phyloP scores from a whole-genome alignment of 2,888 invertebrate species.

The Harpagoxenus sublaevis region DNA sequence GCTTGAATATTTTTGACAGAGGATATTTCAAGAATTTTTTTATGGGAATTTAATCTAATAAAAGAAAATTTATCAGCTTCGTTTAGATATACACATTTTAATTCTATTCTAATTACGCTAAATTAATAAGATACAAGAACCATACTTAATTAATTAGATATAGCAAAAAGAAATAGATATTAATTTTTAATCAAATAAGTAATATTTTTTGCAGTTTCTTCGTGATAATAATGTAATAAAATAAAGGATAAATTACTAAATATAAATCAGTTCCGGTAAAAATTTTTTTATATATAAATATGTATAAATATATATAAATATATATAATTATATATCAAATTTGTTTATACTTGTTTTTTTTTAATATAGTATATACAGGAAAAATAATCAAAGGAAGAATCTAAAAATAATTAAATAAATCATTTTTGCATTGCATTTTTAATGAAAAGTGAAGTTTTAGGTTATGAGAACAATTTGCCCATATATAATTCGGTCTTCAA shows the following conservation, averaged over 20 bases:
- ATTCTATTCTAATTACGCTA: not conserved
- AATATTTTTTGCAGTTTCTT: not conserved
- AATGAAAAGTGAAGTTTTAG: too few relatives aligned
- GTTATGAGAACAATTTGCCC: too few relatives aligned
- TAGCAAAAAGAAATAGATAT: not conserved
- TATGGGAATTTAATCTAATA: slow-evolving; percentile 28
- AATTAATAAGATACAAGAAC: not conserved
- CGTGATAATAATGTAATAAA: not conserved
- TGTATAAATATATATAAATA: too few relatives aligned
- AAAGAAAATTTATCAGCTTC: slow-evolving; percentile 7
- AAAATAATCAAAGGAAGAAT: too few relatives aligned
- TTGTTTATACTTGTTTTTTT: too few relatives aligned
- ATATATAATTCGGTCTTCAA: too few relatives aligned
- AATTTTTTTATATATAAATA: too few relatives aligned
- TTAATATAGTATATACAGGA: too few relatives aligned
- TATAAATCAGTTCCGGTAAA: not conserved
- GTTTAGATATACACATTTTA: not conserved
- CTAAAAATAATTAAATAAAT: too few relatives aligned
- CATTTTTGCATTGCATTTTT: too few relatives aligned
- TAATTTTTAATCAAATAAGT: not conserved
- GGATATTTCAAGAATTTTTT: slow-evolving; percentile 24
- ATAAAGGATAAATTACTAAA: not conserved
- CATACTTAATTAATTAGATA: not conserved
- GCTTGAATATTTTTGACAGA: slow-evolving; percentile 2
- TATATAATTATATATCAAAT: too few relatives aligned